These are phyloP conservation scores for Indicator indicator DNA, from an alignment of 2,113 vertebrate species.

Conservation along the genomic window DNA sequence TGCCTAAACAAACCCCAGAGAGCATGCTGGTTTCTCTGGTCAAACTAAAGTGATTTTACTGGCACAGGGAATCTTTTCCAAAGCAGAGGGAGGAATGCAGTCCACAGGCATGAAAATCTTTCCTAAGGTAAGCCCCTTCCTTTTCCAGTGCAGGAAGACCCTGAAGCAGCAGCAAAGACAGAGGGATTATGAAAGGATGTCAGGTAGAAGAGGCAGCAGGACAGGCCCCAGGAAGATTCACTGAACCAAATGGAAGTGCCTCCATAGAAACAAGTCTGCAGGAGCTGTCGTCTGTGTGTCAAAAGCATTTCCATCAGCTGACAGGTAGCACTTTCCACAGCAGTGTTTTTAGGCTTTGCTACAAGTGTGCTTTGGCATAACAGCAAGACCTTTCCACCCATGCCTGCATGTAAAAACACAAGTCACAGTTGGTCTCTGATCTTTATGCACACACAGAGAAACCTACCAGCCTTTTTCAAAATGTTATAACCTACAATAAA, in stretches of 20 bases:
- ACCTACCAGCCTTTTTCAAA: not conserved
- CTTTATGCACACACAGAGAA: not conserved
- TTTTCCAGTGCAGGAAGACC: not conserved
- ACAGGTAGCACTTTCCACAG: not conserved
- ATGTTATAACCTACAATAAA: not conserved
- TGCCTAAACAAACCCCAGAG: not conserved
- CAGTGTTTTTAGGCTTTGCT: not conserved
- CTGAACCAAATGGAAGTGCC: not conserved
- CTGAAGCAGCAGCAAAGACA: not conserved
- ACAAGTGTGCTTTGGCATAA: not conserved
- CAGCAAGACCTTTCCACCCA: not conserved
- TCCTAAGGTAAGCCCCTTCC: not conserved
- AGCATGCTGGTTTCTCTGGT: not conserved
- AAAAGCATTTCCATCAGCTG: conserved; percentile 15
- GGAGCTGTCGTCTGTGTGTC: conserved; percentile 1
- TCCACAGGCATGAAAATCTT: not conserved
- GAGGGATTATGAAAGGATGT: not conserved
- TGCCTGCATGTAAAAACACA: not conserved
- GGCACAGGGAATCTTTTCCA: not conserved
- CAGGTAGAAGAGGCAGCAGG: not conserved
- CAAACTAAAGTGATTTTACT: accelerated
- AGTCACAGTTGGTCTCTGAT: not conserved
- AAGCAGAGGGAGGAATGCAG: not conserved
- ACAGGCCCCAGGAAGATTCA: not conserved
- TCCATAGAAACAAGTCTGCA: not conserved